These are phyloP conservation scores for Octopus sinensis DNA, from an alignment of 1,140 invertebrate species.

Conservation along the genomic window DNA sequence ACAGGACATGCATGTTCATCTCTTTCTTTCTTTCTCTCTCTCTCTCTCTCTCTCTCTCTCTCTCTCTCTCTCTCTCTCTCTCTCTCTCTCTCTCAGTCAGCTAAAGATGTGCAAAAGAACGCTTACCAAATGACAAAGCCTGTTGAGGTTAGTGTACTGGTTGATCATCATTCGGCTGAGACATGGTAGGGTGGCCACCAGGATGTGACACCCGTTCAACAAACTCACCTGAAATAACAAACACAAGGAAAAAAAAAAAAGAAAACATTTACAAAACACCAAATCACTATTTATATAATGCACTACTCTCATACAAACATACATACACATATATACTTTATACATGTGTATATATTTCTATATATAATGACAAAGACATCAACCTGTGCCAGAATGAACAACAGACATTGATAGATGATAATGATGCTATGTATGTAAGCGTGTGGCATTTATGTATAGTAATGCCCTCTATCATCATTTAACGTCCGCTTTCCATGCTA, in stretches of 20 bases:
- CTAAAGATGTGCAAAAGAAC: background rate
- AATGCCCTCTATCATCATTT: too few species aligned
- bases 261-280: background rate
- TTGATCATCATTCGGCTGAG: slow-evolving; percentile 38
- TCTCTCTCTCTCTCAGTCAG: background rate
- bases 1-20: too few species aligned
- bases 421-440: too few species aligned
- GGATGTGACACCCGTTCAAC: slow-evolving; percentile 49
- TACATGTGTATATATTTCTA: too few species aligned
- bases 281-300: background rate
- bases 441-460: too few species aligned
- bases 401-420: too few species aligned
- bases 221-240: slow-evolving; percentile 37
- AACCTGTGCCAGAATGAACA: too few species aligned
- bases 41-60: background rate
- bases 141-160: slow-evolving; percentile 35
- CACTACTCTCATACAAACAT: too few species aligned
- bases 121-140: slow-evolving; percentile 49
- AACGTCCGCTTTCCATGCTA: too few species aligned
- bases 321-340: too few species aligned
- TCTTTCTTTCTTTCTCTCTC: background rate
- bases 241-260: background rate
- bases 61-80: background rate
- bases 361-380: too few species aligned
- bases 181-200: slow-evolving; percentile 47